These are phyloP conservation scores for Coelinius sp. DNA, from an alignment of 2,888 invertebrate genomes.

Conservation along the genomic window DNA sequence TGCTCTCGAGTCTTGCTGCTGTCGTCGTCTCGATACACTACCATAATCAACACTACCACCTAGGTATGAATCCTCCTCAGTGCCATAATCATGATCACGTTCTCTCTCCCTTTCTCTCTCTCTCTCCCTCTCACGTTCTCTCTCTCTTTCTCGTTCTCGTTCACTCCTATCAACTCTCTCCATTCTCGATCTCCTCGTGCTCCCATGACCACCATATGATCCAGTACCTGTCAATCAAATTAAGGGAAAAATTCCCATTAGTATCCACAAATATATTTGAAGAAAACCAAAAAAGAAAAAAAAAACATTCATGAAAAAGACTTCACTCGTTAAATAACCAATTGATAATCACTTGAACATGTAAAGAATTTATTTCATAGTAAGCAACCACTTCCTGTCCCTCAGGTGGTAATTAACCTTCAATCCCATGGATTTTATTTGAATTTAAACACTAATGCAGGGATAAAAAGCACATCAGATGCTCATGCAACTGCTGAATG, in stretches of 20 bases:
- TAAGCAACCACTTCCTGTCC: slow-evolving; percentile 1
- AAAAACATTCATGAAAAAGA: too few relatives aligned
- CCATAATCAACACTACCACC: slow-evolving; percentile 72
- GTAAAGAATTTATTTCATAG: not conserved
- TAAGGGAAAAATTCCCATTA: not conserved
- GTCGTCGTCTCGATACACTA: slow-evolving; percentile 75
- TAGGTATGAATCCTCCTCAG: slow-evolving; percentile 71
- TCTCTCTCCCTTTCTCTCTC: slow-evolving; percentile 31
- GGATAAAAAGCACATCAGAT: not conserved
- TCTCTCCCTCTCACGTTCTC: slow-evolving; percentile 28
- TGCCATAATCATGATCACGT: slow-evolving; percentile 66
- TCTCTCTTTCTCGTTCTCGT: slow-evolving; percentile 28
- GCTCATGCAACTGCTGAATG: slow-evolving; percentile 1
- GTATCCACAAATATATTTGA: not conserved
- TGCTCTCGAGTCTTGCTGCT: slow-evolving; percentile 72
- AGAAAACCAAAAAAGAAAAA: not conserved
- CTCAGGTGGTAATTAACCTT: slow-evolving; percentile 9
- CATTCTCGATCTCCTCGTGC: slow-evolving; percentile 66
- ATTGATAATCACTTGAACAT: not conserved
- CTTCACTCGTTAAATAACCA: not conserved
- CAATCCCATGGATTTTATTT: not conserved
- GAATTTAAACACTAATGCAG: not conserved
- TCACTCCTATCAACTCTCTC: slow-evolving; percentile 68
- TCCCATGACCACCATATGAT: slow-evolving; percentile 61
- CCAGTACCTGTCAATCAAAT: slow-evolving; percentile 48